Base-by-base conservation (phyloP, 2,797 vertebrate genomes). In the Sylvia borin region DNA sequence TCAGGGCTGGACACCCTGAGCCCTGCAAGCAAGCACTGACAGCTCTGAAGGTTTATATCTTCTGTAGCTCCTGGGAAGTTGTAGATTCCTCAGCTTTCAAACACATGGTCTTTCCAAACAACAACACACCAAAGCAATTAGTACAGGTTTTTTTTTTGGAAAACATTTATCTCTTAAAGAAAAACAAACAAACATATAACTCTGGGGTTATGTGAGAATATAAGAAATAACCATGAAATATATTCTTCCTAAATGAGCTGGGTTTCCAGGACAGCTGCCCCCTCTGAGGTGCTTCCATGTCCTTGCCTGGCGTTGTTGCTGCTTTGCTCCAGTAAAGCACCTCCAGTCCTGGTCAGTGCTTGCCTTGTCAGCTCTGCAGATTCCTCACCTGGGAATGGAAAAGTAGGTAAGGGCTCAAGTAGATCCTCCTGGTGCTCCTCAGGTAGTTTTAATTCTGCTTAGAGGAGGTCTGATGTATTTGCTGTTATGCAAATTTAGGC, bases 221-320 rank as follows among this genome's bases (percentile, higher is more conserved):
- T 29, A 77, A 48, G 10, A 10, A 10, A 18, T 70, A 80, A n/a
- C 10, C 4, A 5, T n/a, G 18, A 72, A 81, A 25, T 38, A 7
- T 0, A 13, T 22, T 70, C 13, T 70, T 73, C 36, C n/a, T 47
- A 13, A 26, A 36, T 70, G 54, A 91, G 74, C 72, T 85, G 85
- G 54, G 26, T 85, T 68, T 85, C 9, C 9, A 68, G 71, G 36
- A 24, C 42, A 76, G 21, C 43, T 95, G 31, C 2, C 24, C 4
- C 24, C 16, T 4, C 11, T 38, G 42, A 58, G 32, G 4, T 48
- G 48, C 17, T 43, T 72, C 0, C 0, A 0, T 1, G 0, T 19
- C 53, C 20, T 81, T n/a, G 43, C 31, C 27, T 82, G 11, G 70
- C 42, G 34, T 21, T 90, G 22, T 45, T 77, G 19, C 80, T 81